Evolutionary conservation across 1,140 invertebrate genomes (phyloP).

Genomic region (Telenomus remus): DNA sequence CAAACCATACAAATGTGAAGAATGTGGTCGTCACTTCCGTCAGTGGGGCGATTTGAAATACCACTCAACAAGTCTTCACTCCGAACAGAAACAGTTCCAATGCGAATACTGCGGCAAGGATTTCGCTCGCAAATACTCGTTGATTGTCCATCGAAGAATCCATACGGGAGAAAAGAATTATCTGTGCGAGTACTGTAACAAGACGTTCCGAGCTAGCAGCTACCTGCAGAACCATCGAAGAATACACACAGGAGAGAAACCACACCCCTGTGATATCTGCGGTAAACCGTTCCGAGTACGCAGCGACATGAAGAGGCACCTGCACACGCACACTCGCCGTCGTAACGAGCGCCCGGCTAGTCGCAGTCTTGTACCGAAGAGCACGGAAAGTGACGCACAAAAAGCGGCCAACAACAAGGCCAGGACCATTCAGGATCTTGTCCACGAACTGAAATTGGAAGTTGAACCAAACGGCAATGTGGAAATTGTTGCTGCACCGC

Average conservation of each 20-base stretch:
- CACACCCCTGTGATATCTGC: conserved; percentile 85
- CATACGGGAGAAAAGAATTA: conserved; percentile 94
- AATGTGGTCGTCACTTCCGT: conserved; percentile 85
- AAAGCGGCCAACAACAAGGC: conserved; percentile 45
- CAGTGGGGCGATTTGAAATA: conserved; percentile 94
- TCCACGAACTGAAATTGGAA: conserved; percentile 70
- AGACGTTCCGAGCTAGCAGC: conserved; percentile 89
- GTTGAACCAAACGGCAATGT: conserved; percentile 66
- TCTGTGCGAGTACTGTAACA: conserved; percentile 89
- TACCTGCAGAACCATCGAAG: conserved; percentile 91
- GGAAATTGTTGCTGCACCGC: conserved; percentile 63
- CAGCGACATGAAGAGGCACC: conserved; percentile 92
- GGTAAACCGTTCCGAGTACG: conserved; percentile 89
- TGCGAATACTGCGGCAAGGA: conserved; percentile 94
- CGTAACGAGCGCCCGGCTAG: conserved; percentile 58
- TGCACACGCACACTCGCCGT: conserved; percentile 83
- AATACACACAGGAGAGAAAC: conserved; percentile 93
- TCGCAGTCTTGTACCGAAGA: conserved; percentile 42
- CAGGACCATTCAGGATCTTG: conserved; percentile 69
- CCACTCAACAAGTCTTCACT: conserved; percentile 91
- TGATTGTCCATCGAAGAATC: conserved; percentile 92
- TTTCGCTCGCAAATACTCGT: conserved; percentile 93
- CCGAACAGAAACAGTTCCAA: conserved; percentile 86
- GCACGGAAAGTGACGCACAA: conserved; percentile 35
- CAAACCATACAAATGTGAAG: conserved; percentile 87